phyloP scores from a whole-genome alignment of 1,140 invertebrate genomes.

The Lordiphosa clarofinis region DNA sequence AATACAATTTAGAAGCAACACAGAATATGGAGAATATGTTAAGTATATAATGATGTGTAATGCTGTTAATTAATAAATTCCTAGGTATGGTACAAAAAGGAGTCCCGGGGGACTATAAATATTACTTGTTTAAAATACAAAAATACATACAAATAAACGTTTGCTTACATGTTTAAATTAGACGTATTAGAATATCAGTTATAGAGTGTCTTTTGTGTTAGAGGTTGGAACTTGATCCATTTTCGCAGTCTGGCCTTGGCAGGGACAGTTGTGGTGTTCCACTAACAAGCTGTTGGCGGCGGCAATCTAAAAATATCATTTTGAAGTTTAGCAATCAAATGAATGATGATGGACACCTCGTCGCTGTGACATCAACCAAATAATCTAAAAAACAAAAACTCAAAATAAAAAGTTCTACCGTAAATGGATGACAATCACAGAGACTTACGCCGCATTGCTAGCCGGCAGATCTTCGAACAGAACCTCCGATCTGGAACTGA shows the following conservation, averaged over 20 bases:
- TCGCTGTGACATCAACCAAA: slow-evolving; percentile 57
- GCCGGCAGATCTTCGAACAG: slow-evolving; percentile 82
- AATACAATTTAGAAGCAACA: slow-evolving; percentile 2
- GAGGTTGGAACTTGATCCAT: slow-evolving; percentile 5
- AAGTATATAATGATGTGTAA: not conserved
- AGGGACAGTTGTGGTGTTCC: slow-evolving; percentile 11
- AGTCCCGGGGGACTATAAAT: slow-evolving; percentile 34
- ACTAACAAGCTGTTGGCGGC: slow-evolving; percentile 57
- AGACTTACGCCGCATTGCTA: slow-evolving; percentile 76
- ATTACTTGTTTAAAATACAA: slow-evolving; percentile 53
- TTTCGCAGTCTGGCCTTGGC: not conserved
- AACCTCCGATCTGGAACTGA: slow-evolving; percentile 83
- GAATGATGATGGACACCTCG: slow-evolving; percentile 28
- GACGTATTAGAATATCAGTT: slow-evolving; percentile 51
- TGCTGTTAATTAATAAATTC: slow-evolving; percentile 5
- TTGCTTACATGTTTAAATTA: slow-evolving; percentile 45
- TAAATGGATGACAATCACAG: slow-evolving; percentile 1
- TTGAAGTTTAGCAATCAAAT: slow-evolving; percentile 18
- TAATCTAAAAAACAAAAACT: slow-evolving; percentile 61
- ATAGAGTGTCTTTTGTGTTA: slow-evolving; percentile 44
- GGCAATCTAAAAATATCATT: slow-evolving; percentile 46
- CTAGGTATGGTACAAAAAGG: slow-evolving; percentile 43
- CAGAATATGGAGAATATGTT: not conserved
- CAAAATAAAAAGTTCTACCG: not conserved
- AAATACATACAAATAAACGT: slow-evolving; percentile 61